Evolutionary conservation across 64 coral and sea anemone species (phyloP).

Genomic region (Orbicella faveolata): DNA sequence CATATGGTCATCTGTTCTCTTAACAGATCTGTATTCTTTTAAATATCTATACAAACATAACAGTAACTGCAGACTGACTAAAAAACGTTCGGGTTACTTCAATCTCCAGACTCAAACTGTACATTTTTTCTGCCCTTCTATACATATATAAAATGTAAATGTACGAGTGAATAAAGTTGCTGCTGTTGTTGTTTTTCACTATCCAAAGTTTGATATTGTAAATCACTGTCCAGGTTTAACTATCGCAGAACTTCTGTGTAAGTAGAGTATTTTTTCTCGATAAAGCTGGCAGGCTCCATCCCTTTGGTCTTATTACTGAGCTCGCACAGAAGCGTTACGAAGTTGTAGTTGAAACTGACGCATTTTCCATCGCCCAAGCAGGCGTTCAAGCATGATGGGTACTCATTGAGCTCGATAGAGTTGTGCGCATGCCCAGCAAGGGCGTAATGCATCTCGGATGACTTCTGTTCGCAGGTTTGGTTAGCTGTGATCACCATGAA

Average conservation of each 20-base stretch:
- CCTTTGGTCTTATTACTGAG: not conserved
- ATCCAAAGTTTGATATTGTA: no score
- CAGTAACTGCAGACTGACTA: no score
- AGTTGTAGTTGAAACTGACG: conserved; percentile 11
- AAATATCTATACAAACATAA: no score
- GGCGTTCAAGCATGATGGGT: conserved; percentile 5
- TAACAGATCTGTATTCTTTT: no score
- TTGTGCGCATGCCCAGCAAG: conserved; percentile 2
- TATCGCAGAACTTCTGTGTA: conserved; percentile 1
- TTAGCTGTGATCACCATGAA: not conserved
- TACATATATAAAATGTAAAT: no score
- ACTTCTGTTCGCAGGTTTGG: not conserved
- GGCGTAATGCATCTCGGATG: conserved; percentile 9
- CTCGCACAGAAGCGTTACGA: not conserved
- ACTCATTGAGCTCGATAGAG: not conserved
- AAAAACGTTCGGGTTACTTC: no score
- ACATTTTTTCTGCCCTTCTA: no score
- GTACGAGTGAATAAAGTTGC: no score
- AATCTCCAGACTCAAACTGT: no score
- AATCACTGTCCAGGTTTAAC: no score
- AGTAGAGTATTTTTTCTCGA: not conserved
- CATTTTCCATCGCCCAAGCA: not conserved
- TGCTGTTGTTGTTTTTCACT: no score
- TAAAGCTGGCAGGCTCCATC: not conserved
- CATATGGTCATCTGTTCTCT: no score